Percentiles rank a stretch among this genome's conserved stretches.
These are phyloP conservation scores for Hypocryptadius cinnamomeus DNA, from an alignment of 2,113 vertebrate genomes.

Conservation along the genomic window DNA sequence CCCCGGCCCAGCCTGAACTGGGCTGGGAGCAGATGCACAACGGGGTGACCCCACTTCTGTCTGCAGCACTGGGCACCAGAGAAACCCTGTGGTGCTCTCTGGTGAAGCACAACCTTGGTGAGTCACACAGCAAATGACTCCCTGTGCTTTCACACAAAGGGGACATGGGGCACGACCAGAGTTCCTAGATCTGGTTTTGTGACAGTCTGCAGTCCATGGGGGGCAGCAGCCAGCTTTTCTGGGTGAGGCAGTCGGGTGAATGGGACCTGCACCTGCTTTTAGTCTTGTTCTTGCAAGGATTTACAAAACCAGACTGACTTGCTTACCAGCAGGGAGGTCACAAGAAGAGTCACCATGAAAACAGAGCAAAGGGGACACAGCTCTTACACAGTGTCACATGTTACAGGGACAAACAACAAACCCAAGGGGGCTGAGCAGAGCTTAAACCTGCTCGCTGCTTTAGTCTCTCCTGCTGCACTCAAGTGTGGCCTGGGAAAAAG, in stretches of 20 bases:
- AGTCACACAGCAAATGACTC: background rate
- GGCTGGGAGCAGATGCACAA: background rate
- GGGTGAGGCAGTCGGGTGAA: accelerated
- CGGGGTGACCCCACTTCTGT: accelerated
- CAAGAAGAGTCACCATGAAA: background rate
- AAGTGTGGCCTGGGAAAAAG: background rate
- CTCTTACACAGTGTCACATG: background rate
- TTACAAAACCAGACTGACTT: background rate
- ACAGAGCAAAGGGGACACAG: background rate
- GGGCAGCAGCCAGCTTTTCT: background rate
- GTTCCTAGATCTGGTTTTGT: background rate
- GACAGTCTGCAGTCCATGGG: background rate
- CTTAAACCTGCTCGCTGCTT: background rate
- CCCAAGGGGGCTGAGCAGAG: background rate
- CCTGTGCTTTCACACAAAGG: background rate
- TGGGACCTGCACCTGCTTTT: background rate
- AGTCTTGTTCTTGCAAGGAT: background rate
- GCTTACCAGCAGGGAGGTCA: background rate
- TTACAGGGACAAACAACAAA: background rate
- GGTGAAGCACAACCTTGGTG: background rate
- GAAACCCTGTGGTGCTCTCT: background rate
- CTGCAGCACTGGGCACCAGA: background rate
- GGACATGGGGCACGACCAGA: accelerated
- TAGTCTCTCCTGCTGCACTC: background rate
- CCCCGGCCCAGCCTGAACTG: background rate